These are phyloP conservation scores for Sciurus niger DNA, from an alignment of 2,113 vertebrate genomes.

Conservation along the genomic window DNA sequence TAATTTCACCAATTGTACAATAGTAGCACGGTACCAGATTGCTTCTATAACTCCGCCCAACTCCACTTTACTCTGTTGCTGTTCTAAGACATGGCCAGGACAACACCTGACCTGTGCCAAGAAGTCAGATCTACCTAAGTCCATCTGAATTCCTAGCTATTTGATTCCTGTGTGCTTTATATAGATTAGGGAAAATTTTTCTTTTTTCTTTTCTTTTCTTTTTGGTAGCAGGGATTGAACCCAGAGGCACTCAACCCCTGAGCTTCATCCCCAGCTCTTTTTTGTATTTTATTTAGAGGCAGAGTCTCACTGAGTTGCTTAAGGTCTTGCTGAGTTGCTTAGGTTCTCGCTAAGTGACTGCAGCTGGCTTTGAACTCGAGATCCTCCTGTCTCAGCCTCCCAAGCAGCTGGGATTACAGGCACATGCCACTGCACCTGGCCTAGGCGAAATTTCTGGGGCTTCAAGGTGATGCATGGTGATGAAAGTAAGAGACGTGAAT, in stretches of 20 bases:
- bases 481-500: slow-evolving; percentile 50
- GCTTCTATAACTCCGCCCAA: not conserved
- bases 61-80: not conserved
- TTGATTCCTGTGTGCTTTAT: not conserved
- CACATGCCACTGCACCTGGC: too few relatives aligned
- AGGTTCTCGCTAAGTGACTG: too few relatives aligned
- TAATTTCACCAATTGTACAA: not conserved
- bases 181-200: not conserved
- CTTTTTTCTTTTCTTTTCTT: too few relatives aligned
- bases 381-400: too few relatives aligned
- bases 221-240: too few relatives aligned
- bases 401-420: too few relatives aligned
- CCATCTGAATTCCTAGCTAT: not conserved
- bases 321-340: too few relatives aligned
- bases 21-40: not conserved
- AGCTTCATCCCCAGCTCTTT: too few relatives aligned
- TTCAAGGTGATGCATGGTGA: not conserved
- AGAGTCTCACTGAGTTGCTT: too few relatives aligned
- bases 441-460: not conserved
- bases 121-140: not conserved
- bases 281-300: too few relatives aligned
- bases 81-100: not conserved
- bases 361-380: too few relatives aligned
- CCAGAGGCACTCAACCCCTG: too few relatives aligned
- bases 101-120: not conserved